Percentiles rank a stretch among this genome's conserved stretches.
These are phyloP conservation scores for Rhodeus uyekii DNA, from an alignment of 2,797 vertebrate genomes.

Conservation along the genomic window DNA sequence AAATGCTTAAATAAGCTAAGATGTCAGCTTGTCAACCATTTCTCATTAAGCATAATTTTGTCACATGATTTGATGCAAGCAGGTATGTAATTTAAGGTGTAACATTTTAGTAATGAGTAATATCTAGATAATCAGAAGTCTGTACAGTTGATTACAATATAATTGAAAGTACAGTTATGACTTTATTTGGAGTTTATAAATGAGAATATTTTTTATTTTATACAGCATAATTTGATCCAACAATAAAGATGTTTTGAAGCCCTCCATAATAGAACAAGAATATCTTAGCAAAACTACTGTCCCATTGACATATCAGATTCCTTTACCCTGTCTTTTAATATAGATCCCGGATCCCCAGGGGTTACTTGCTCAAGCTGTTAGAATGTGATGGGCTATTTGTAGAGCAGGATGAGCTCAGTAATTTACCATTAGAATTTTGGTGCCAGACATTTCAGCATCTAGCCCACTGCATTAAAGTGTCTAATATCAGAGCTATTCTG, in stretches of 20 bases:
- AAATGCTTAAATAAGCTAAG: neutral
- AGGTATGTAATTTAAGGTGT: neutral
- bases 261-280: neutral
- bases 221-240: neutral
- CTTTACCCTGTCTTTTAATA: slow-evolving; percentile 9
- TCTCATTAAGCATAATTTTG: neutral
- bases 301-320: neutral
- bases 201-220: neutral
- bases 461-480: slow-evolving; percentile 43
- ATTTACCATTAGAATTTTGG: slow-evolving; percentile 41
- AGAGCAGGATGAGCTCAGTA: slow-evolving; percentile 52
- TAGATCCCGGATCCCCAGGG: slow-evolving; percentile 16
- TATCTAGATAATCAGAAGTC: neutral
- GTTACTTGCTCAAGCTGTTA: slow-evolving; percentile 49
- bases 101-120: neutral
- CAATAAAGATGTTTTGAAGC: neutral
- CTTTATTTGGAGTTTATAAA: neutral
- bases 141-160: neutral
- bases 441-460: slow-evolving; percentile 42
- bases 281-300: neutral
- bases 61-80: neutral
- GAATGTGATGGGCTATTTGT: slow-evolving; percentile 55
- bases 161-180: neutral
- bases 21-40: neutral
- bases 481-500: slow-evolving; percentile 35